phyloP scores from a whole-genome alignment of 2,797 vertebrate genomes.

The Liasis olivaceus region DNA sequence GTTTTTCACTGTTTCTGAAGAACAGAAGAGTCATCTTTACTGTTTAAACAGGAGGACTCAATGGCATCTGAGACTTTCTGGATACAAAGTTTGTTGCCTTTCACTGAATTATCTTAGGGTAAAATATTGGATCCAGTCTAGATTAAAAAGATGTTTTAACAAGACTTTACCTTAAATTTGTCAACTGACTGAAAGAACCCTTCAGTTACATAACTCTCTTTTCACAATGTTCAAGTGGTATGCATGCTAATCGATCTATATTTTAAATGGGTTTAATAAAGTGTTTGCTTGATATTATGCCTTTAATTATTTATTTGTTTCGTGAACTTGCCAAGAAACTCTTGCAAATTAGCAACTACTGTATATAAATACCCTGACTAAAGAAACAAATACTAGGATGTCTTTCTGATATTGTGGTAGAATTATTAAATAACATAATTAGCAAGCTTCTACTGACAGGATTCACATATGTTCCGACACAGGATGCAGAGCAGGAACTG shows the following conservation, averaged over 20 bases:
- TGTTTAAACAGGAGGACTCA: neutral
- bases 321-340: neutral
- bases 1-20: neutral
- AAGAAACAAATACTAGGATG: neutral
- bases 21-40: neutral
- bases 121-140: neutral
- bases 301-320: neutral
- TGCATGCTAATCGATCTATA: neutral
- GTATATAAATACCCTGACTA: neutral
- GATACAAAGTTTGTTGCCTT: neutral
- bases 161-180: neutral
- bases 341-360: neutral
- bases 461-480: neutral
- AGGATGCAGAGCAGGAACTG: neutral
- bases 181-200: neutral
- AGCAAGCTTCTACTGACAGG: neutral
- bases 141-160: neutral
- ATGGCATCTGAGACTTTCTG: neutral
- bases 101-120: neutral
- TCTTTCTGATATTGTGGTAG: neutral
- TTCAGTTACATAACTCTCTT: neutral
- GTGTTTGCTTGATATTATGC: neutral
- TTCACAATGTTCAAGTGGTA: neutral
- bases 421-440: neutral
- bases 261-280: conserved; percentile 13